Percentiles rank a stretch among this genome's conserved stretches.
phyloP scores from a whole-genome alignment of 2,113 vertebrate species.

The Cariama cristata region DNA sequence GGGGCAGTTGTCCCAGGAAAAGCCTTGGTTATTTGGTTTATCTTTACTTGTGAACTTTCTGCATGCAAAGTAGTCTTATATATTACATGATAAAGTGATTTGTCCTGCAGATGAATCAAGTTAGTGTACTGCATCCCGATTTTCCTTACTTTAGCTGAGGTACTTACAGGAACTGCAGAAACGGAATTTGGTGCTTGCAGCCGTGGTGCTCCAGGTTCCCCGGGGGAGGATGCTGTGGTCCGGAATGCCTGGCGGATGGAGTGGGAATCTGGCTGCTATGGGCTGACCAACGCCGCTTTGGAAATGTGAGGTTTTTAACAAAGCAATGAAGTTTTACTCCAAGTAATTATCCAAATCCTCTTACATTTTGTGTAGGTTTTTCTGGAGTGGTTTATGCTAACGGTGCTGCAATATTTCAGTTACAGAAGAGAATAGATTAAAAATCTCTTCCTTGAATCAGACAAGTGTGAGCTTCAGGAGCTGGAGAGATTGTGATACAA shows the following conservation, averaged over 20 bases:
- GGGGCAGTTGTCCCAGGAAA: not conserved
- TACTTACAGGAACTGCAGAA: not conserved
- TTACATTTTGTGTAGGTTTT: not conserved
- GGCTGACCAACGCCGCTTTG: not conserved
- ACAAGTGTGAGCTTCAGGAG: constrained; percentile 7
- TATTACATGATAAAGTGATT: fast-evolving
- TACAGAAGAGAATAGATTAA: not conserved
- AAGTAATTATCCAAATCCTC: not conserved
- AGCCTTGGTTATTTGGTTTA: not conserved
- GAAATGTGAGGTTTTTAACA: not conserved
- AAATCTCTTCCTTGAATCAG: constrained; percentile 22
- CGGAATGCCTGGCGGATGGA: not conserved
- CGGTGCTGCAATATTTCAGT: not conserved
- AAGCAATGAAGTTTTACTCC: not conserved
- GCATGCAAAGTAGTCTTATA: fast-evolving
- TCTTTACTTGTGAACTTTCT: not conserved
- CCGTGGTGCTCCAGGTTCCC: not conserved
- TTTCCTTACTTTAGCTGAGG: not conserved
- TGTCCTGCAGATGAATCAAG: not conserved
- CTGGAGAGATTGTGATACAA: constrained; percentile 41
- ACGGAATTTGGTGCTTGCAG: not conserved
- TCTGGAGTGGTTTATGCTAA: not conserved
- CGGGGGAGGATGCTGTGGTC: not conserved
- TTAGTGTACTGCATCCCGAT: fast-evolving
- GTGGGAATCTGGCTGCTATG: not conserved